Percentiles rank a stretch among this genome's conserved stretches.
Conservation (phyloP, 2,113 vertebrate species). For the Gasterosteus nipponicus region DNA sequence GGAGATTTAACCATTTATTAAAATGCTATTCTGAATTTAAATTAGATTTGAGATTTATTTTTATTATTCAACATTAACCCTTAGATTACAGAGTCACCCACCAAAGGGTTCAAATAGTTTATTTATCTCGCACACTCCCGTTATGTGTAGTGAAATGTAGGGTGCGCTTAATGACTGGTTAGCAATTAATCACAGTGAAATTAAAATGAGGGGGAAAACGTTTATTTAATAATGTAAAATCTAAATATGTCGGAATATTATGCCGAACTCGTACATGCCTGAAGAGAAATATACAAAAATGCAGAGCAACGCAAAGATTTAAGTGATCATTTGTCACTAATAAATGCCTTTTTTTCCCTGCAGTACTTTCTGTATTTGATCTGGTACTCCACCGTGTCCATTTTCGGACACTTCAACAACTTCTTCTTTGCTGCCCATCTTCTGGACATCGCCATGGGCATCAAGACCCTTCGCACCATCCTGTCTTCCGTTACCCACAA, state of each 20-base stretch:
- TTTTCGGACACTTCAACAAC: conserved; percentile 98
- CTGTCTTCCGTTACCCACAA: conserved; percentile 98
- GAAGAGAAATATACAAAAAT: neutral
- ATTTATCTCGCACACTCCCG: neutral
- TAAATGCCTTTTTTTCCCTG: neutral
- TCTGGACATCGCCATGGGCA: conserved; percentile 97
- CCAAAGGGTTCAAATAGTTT: neutral
- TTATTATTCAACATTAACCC: too few species aligned
- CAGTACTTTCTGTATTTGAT: conserved; percentile 95
- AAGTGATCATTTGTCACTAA: neutral
- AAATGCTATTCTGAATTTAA: neutral
- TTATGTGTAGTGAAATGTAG: neutral
- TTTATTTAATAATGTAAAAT: neutral
- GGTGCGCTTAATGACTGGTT: neutral
- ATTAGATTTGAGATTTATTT: neutral
- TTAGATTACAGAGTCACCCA: neutral
- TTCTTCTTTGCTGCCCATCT: conserved; percentile 99
- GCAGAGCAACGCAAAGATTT: neutral
- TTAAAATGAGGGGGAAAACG: neutral
- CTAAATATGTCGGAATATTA: neutral
- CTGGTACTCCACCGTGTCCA: conserved; percentile 96
- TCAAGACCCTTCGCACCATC: conserved; percentile 96
- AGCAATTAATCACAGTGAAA: neutral
- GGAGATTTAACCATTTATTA: neutral
- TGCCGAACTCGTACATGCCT: too few species aligned